Base-by-base conservation (phyloP, 2,888 invertebrate species). In the Choristoneura rosaceana region DNA sequence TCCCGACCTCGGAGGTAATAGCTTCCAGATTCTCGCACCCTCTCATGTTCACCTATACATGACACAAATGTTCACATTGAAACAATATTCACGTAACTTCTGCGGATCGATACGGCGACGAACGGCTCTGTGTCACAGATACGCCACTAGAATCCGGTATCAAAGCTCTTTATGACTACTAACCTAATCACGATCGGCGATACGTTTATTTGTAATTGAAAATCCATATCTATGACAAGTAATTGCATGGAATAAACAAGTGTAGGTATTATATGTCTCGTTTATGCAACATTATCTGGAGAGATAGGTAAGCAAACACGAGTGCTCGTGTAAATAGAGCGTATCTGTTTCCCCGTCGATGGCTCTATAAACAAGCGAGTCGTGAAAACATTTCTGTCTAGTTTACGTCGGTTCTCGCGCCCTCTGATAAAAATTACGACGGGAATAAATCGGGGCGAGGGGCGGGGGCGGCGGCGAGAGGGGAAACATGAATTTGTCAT, bases 401-500 rank as follows among this genome's bases (percentile, higher is more conserved):
- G 90, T 89, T 91, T 87, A 85, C 85, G 88, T 79, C 83, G 87
- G 87, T 85, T 85, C 84, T 81, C 87, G 87, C 88, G 85, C 90
- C 89, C 90, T 88, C 89, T 90, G 89, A 88, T 91, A 91, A 93
- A 92, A 93, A 92, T 90, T 90, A 91, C 91, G 90, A 85, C 80
- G 82, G 83, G 89, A 90, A 92, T 92, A 92, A 92, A 92, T 91
- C 90, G 89, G 88, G 87, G 74, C 63, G 82, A 80, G 82, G 80
- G 78, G 82, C 77, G 83, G 79, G 78, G 75, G 82, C 78, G 79
- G 82, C 82, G 81, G 80, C 78, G 79, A 80, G 79, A 77, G 85
- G 86, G 87, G 87, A 83, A 87, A 89, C 92, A 93, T 92, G 93
- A 93, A 93, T 93, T 93, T 93, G 93, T 93, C 92, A 93, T 93